Percentiles rank a stretch among this genome's conserved stretches.
Evolutionary conservation across 1,140 invertebrate species (phyloP).

Genomic region (Caenorhabditis latens): DNA sequence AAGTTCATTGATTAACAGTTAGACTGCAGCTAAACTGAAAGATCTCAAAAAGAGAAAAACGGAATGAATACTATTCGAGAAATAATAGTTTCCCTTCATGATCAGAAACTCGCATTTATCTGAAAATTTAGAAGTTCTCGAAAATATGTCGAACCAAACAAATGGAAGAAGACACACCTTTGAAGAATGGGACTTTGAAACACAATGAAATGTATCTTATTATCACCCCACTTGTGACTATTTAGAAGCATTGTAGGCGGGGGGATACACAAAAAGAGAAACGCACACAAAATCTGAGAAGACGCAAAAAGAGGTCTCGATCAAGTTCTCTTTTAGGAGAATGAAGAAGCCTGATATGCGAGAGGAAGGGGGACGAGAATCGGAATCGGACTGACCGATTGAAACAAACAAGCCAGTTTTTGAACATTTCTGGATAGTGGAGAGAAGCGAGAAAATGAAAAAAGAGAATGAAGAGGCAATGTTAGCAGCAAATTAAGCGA

Average conservation of each 20-base stretch:
- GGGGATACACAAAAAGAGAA: background rate
- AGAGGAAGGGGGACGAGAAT: slow-evolving; percentile 7
- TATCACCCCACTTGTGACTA: slow-evolving; percentile 31
- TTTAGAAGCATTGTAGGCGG: slow-evolving; percentile 31
- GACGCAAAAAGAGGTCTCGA: slow-evolving; percentile 53
- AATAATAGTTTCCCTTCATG: too few relatives aligned
- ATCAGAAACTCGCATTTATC: too few relatives aligned
- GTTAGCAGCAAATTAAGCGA: slow-evolving; percentile 13
- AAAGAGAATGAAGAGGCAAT: slow-evolving; percentile 4
- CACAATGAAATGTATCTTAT: slow-evolving; percentile 47
- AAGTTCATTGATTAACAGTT: too few relatives aligned
- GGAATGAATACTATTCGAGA: too few relatives aligned
- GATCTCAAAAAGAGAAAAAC: too few relatives aligned
- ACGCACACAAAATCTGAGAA: slow-evolving; percentile 32
- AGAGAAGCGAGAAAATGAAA: slow-evolving; percentile 11
- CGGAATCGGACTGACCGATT: slow-evolving; percentile 23
- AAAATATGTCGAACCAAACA: too few relatives aligned
- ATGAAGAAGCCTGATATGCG: slow-evolving; percentile 38
- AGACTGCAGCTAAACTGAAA: too few relatives aligned
- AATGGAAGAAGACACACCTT: background rate
- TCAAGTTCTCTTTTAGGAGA: slow-evolving; percentile 51
- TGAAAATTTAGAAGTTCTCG: too few relatives aligned
- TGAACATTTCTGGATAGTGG: slow-evolving; percentile 37
- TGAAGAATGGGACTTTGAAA: slow-evolving; percentile 13
- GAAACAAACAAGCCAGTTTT: slow-evolving; percentile 55